Evolutionary conservation across 1,140 invertebrate genomes (phyloP).

Genomic region (Dinothrombium tinctorium): DNA sequence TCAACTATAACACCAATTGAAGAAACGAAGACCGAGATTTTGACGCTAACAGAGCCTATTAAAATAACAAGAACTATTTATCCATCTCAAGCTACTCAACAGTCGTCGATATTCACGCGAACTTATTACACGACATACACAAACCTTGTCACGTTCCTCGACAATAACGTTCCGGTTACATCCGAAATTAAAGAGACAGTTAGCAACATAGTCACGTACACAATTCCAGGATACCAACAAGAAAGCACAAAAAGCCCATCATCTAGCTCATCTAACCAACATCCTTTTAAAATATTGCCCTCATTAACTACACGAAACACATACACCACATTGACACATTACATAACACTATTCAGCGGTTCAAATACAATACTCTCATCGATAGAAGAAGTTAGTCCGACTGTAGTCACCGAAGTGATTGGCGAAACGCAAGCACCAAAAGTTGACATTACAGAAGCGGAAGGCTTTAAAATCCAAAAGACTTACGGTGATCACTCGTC

Average conservation of each 20-base stretch:
- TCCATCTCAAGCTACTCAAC: not conserved
- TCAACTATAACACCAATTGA: slow-evolving; percentile 17
- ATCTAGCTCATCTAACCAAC: not conserved
- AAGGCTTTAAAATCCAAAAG: not conserved
- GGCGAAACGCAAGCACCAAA: not conserved
- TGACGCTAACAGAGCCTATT: slow-evolving; percentile 10
- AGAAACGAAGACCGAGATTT: slow-evolving; percentile 14
- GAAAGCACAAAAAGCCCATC: no score
- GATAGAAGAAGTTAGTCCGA: slow-evolving; percentile 15
- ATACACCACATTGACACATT: slow-evolving; percentile 15
- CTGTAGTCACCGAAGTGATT: slow-evolving; percentile 11
- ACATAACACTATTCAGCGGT: slow-evolving; percentile 15
- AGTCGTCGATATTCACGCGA: slow-evolving; percentile 1
- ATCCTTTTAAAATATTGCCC: slow-evolving; percentile 1
- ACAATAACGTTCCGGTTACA: slow-evolving; percentile 42
- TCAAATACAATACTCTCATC: slow-evolving; percentile 14
- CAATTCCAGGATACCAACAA: not conserved
- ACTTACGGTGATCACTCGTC: not conserved
- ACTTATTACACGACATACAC: slow-evolving; percentile 24
- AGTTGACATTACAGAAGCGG: not conserved
- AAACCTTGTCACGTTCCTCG: slow-evolving; percentile 62
- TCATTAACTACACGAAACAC: slow-evolving; percentile 12
- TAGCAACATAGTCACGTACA: slow-evolving; percentile 12
- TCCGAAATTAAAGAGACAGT: slow-evolving; percentile 50
- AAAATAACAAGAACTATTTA: slow-evolving; percentile 7